phyloP scores from a whole-genome alignment of 1,140 invertebrate genomes.

The Apis mellifera region Amel_HAv3.1 CM009931.2:12182501-12183000 shows the following conservation, averaged over 20 bases:
- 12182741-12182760: slow-evolving; percentile 49
- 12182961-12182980: neutral
- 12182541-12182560: slow-evolving; percentile 41
- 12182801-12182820: neutral
- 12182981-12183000: neutral
- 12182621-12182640: slow-evolving; percentile 63
- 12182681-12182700: slow-evolving; percentile 14
- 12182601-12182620: slow-evolving; percentile 67
- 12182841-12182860: neutral
- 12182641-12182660: slow-evolving; percentile 55
- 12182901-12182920: neutral
- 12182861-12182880: slow-evolving; percentile 1
- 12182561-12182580: slow-evolving; percentile 55
- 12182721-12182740: slow-evolving; percentile 24
- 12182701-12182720: neutral
- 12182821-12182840: slow-evolving; percentile 12
- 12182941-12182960: neutral
- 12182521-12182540: neutral
- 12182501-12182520: neutral
- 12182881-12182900: slow-evolving; percentile 18
- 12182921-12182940: neutral
- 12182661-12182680: slow-evolving; percentile 25
- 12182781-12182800: slow-evolving; percentile 11
- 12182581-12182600: slow-evolving; percentile 62
- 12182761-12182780: slow-evolving; percentile 54